A percentile compares a stretch with the other conserved stretches of the same genome.
These are phyloP conservation scores for Cisticola juncidis DNA, from an alignment of 2,113 vertebrate genomes.

Conservation along the genomic window DNA sequence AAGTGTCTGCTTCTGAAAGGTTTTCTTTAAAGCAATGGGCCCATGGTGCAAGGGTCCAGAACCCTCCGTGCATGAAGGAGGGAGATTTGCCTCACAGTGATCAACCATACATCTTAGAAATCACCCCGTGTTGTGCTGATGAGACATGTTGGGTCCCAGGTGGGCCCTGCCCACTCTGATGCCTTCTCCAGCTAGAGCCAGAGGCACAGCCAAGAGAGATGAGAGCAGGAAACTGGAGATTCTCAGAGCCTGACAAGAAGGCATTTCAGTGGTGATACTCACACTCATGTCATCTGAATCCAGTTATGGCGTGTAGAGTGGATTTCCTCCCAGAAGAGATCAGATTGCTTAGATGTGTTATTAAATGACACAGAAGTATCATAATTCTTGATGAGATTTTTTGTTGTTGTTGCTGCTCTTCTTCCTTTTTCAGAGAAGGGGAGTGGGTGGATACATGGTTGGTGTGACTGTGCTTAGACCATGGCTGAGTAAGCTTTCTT, in stretches of 20 bases:
- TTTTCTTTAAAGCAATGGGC: neutral
- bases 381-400: neutral
- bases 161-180: neutral
- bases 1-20: neutral
- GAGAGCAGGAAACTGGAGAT: neutral
- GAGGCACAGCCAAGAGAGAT: neutral
- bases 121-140: neutral
- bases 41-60: neutral
- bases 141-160: neutral
- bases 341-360: neutral
- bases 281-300: neutral
- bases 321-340: neutral
- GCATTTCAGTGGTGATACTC: neutral
- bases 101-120: neutral
- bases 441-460: neutral
- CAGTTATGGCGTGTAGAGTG: neutral
- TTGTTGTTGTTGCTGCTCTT: neutral
- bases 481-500: neutral
- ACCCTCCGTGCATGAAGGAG: neutral
- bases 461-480: neutral
- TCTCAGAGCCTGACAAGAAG: neutral
- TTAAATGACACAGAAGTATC: neutral
- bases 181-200: neutral
- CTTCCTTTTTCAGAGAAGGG: neutral
- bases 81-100: neutral